phyloP scores from a whole-genome alignment of 2,113 vertebrate species.

The Lates calcarifer region DNA sequence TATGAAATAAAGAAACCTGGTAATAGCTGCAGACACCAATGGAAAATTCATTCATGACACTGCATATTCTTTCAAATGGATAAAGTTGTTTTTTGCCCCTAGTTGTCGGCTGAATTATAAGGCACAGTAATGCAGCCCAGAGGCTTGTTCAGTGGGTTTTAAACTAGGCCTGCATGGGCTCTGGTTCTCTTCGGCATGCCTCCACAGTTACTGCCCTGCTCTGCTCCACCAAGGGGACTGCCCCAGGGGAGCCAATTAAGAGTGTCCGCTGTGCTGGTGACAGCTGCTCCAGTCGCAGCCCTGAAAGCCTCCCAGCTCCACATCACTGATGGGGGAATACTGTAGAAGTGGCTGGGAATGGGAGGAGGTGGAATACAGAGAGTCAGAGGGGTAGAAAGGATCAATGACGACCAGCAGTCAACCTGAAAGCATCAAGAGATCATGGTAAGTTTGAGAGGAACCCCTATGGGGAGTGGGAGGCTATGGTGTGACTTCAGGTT shows the following conservation, averaged over 20 bases:
- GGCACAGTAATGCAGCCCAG: background rate
- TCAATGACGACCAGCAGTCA: slow-evolving; percentile 36
- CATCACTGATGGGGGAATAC: slow-evolving; percentile 55
- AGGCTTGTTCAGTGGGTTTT: slow-evolving; percentile 38
- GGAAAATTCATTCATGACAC: background rate
- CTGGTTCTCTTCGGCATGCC: slow-evolving; percentile 42
- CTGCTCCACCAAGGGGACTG: slow-evolving; percentile 50
- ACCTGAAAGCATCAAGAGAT: slow-evolving; percentile 40
- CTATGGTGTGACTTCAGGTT: background rate
- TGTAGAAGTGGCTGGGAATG: slow-evolving; percentile 1
- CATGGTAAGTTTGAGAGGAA: background rate
- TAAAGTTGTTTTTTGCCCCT: background rate
- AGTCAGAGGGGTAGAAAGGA: slow-evolving; percentile 24
- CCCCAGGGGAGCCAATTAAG: slow-evolving; percentile 78
- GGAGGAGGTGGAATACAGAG: slow-evolving; percentile 14
- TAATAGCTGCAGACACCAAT: background rate
- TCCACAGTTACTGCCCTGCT: slow-evolving; percentile 45
- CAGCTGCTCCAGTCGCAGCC: slow-evolving; percentile 65
- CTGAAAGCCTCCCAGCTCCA: slow-evolving; percentile 56
- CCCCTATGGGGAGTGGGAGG: background rate
- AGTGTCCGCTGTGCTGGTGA: slow-evolving; percentile 64
- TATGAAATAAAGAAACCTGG: background rate
- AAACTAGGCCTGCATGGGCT: slow-evolving; percentile 35
- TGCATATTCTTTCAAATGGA: background rate
- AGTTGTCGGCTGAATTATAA: slow-evolving; percentile 13